These are phyloP conservation scores for Glossosoma conforme DNA, from an alignment of 1,140 invertebrate genomes.

Conservation along the genomic window DNA sequence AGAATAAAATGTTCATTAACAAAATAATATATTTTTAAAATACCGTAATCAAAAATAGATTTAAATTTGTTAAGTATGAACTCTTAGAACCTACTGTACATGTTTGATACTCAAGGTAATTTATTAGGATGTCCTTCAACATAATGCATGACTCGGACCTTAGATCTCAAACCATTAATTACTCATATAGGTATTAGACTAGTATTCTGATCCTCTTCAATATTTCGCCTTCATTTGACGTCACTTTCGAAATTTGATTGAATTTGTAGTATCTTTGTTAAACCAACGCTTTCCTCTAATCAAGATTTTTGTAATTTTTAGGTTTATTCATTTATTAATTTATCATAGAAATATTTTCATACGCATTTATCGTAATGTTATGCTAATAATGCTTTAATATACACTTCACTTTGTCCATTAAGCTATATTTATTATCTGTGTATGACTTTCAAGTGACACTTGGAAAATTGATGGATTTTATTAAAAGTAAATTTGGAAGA, in stretches of 20 bases:
- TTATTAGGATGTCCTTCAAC: too few relatives aligned
- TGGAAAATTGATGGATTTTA: too few relatives aligned
- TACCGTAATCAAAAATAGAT: not conserved
- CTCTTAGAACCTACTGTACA: not conserved
- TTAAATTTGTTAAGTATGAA: not conserved
- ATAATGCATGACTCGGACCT: too few relatives aligned
- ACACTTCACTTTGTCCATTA: too few relatives aligned
- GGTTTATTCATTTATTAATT: not conserved
- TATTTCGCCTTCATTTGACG: not conserved
- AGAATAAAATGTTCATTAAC: not conserved
- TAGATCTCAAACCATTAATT: not conserved
- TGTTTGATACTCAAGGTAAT: too few relatives aligned
- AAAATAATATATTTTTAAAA: not conserved
- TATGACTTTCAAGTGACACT: too few relatives aligned
- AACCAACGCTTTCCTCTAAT: not conserved
- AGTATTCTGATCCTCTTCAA: not conserved
- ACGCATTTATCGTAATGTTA: conserved; percentile 8
- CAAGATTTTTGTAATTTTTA: not conserved
- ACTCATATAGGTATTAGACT: not conserved
- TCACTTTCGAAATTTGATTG: too few relatives aligned
- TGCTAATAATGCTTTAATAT: conserved; percentile 6
- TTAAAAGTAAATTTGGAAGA: too few relatives aligned
- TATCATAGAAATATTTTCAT: conserved; percentile 11
- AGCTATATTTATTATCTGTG: too few relatives aligned
- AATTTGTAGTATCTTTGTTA: not conserved